Evolutionary conservation across 2,113 vertebrate genomes (phyloP).

Genomic region (Stomatorhinus ivindoensis): DNA sequence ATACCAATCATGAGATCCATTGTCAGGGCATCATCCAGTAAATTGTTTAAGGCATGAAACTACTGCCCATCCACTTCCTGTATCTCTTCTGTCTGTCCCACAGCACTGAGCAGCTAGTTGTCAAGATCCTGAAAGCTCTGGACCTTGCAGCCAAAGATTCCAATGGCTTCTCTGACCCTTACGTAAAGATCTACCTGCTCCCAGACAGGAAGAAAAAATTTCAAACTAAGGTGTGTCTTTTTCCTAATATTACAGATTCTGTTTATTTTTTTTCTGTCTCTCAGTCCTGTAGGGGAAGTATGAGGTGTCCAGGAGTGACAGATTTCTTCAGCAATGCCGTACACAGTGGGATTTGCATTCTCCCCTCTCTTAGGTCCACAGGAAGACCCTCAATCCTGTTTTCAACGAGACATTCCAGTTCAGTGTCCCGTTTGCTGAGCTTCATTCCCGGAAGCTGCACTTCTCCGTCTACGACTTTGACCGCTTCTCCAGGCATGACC

Average conservation of each 20-base stretch:
- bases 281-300: background rate
- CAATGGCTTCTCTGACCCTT: constrained; percentile 87
- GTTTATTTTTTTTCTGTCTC: background rate
- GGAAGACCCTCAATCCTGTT: constrained; percentile 85
- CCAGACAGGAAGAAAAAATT: constrained; percentile 92
- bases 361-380: constrained; percentile 64
- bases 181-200: constrained; percentile 90
- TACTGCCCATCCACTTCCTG: background rate
- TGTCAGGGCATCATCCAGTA: background rate
- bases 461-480: constrained; percentile 92
- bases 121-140: constrained; percentile 81
- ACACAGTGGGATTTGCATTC: background rate
- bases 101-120: constrained; percentile 83
- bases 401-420: constrained; percentile 93
- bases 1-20: background rate
- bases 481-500: constrained; percentile 86
- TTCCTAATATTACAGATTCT: background rate
- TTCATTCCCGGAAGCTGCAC: constrained; percentile 83
- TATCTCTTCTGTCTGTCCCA: constrained; percentile 11
- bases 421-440: constrained; percentile 77
- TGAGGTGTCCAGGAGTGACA: constrained; percentile 13
- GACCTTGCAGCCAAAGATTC: constrained; percentile 86
- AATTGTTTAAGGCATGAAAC: background rate
- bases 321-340: constrained; percentile 35
- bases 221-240: constrained; percentile 67